Base-by-base conservation (phyloP, 2,888 invertebrate genomes). In the Nysson spinosus region DNA sequence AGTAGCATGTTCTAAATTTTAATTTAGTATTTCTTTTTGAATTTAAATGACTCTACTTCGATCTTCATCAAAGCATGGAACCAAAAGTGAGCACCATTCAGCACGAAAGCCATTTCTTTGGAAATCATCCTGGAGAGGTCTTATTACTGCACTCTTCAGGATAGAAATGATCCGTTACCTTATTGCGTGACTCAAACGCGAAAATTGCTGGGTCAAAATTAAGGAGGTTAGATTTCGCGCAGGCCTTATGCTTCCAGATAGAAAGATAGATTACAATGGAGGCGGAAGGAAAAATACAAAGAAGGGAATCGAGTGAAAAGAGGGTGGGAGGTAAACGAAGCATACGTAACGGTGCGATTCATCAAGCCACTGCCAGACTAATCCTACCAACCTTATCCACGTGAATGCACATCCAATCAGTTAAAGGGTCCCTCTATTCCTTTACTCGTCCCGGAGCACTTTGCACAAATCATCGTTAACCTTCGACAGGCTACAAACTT, bases 101-200 rank as follows among this genome's bases (percentile, higher is more conserved):
- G 24, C 9, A 2, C 24, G 9, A 9, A 24, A 17, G 54, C 17
- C 24, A 32, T 26, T 11, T 9, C 47, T 28, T 19, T 12, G 11
- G 5, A 24, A 37, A n/a, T n/a, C n/a, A n/a, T n/a, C n/a, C n/a
- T n/a, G 28, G 30, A 17, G 19, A 35, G 35, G 54, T 40, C 40
- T 34, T 34, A 32, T 26, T n/a, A 24, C 5, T 32, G 40, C 51
- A 66, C 50, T 51, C 52, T 58, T 56, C 61, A 22, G 39, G 43
- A 11, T 35, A 46, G 40, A 28, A 37, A 19, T 42, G 62, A 52
- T 44, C 68, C 74, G 74, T 74, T 65, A 63, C 50, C 39, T 22
- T 54, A 55, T 74, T 74, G 71, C 74, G 74, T 74, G 74, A 74
- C 55, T 47, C 39, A 47, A 63, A 50, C 72, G 51, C 58, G 40